Evolutionary conservation across 2,888 invertebrate genomes (phyloP), one percentile per base, ranked within the genome.

Genomic region (Phrixothrix hirtus): DNA sequence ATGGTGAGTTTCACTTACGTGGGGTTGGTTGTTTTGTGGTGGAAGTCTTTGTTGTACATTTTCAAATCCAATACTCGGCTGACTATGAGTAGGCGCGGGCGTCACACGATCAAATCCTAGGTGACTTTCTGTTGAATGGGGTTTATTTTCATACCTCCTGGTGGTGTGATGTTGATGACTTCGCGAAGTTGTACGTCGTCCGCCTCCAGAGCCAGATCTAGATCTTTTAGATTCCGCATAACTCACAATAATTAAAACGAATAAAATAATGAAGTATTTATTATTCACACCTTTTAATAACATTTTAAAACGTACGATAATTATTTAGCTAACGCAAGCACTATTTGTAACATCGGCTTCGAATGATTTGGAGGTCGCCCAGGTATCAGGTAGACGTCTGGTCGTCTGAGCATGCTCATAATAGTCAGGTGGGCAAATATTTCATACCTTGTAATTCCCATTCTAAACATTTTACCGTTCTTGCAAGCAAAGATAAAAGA

Each of bases 21-120:
- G 13, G 9, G 26, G 26, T 38, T 27, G 38, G 21, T 12, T 29
- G 1, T 30, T 37, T 10, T 26, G 15, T 12, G 15, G 30, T 9
- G 37, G 46, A 2, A 31, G 31, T 6, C 43, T 9, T 12, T 25
- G 13, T 3, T 50, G 43, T 1, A 43, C 50, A 17, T 52, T 52
- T 31, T 52, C 52, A 12, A 52, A 52, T 10, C 52, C 52, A 10
- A 52, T 46, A 15, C 17, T 29, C 9, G 17, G 43, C 2, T 21
- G 10, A 14, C 14, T 39, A 9, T 13, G 30, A 39, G 39, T 7
- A 38, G 21, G 12, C 21, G 31, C 7, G 31, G 32, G 3, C 15
- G 27, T n/a, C n/a, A n/a, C n/a, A 27, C 14, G 3, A 27, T 38
- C 38, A 13, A 38, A 38, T 7, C 38, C 38, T 1, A 38, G 26